A percentile compares a stretch with the other conserved stretches of the same genome.
Conservation (phyloP, 2,888 invertebrate species). For the Brenthis ino region DNA sequence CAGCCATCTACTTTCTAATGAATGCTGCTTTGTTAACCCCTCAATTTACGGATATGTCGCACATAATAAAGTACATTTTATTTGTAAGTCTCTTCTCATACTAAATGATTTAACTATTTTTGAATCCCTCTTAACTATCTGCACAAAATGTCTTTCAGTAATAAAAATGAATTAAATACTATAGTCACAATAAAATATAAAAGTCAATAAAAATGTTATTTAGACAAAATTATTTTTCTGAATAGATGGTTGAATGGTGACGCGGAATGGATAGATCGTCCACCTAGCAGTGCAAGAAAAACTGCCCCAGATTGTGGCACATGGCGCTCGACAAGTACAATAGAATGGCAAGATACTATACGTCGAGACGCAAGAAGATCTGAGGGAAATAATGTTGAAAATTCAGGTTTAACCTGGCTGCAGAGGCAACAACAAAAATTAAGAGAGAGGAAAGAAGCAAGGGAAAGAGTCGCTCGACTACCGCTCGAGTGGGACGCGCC, state of each 20-base stretch:
- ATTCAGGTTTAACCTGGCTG: conserved; percentile 88
- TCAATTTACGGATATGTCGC: conserved; percentile 11
- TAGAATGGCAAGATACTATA: conserved; percentile 69
- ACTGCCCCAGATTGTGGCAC: conserved; percentile 66
- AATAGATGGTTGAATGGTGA: conserved; percentile 75
- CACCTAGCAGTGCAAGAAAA: conserved; percentile 60
- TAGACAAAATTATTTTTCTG: conserved; percentile 35
- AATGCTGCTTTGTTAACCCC: conserved; percentile 46
- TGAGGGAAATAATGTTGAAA: conserved; percentile 61
- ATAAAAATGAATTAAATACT: too few species aligned
- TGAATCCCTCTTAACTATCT: too few species aligned
- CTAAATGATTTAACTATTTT: neutral
- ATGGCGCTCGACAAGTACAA: conserved; percentile 69
- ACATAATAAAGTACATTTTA: neutral
- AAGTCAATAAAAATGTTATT: neutral
- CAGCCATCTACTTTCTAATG: conserved; percentile 63
- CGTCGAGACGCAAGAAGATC: conserved; percentile 70
- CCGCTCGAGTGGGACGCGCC: conserved; percentile 85
- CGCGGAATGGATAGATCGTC: conserved; percentile 68
- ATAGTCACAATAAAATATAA: neutral
- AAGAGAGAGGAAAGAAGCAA: conserved; percentile 88
- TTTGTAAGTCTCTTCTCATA: neutral
- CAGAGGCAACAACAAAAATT: conserved; percentile 92
- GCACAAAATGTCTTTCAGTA: too few species aligned
- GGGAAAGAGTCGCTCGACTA: conserved; percentile 87